These are phyloP conservation scores for Sebastes minor DNA, from an alignment of 2,797 vertebrate genomes.

Conservation along the genomic window DNA sequence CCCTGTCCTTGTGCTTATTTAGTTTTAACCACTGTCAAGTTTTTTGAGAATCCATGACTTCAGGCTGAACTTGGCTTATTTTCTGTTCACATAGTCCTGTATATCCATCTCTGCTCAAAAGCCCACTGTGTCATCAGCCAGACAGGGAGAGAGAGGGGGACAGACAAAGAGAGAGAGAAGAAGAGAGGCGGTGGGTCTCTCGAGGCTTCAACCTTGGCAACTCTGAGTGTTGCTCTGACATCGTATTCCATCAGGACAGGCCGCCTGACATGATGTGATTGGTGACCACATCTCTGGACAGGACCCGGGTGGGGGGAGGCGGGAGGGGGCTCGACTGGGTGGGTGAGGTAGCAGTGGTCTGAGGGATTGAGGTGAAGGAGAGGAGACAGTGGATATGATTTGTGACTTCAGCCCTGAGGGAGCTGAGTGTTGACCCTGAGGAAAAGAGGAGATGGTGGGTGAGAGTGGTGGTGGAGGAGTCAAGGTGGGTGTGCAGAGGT, in stretches of 20 bases:
- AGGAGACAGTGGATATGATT: slow-evolving; percentile 47
- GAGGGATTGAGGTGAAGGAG: slow-evolving; percentile 48
- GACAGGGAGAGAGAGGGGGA: slow-evolving; percentile 44
- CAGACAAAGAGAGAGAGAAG: slow-evolving; percentile 38
- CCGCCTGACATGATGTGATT: slow-evolving; percentile 80
- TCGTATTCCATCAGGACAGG: slow-evolving; percentile 78
- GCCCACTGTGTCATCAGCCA: slow-evolving; percentile 53
- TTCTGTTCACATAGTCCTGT: slow-evolving; percentile 23
- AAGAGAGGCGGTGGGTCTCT: slow-evolving; percentile 60
- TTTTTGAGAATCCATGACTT: slow-evolving; percentile 27
- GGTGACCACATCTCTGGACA: slow-evolving; percentile 68
- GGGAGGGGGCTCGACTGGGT: slow-evolving; percentile 7
- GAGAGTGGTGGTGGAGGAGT: slow-evolving; percentile 23
- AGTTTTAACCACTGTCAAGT: not conserved
- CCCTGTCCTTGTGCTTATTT: not conserved
- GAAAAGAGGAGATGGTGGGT: slow-evolving; percentile 25
- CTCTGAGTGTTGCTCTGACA: slow-evolving; percentile 79
- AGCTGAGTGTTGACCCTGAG: slow-evolving; percentile 44
- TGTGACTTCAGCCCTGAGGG: slow-evolving; percentile 44
- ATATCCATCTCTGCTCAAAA: slow-evolving; percentile 46
- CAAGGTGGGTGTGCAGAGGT: slow-evolving; percentile 26
- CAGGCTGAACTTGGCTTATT: slow-evolving; percentile 30
- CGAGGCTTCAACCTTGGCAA: slow-evolving; percentile 67
- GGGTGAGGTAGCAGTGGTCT: slow-evolving; percentile 37
- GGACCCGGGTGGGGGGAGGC: slow-evolving; percentile 44